Conservation (phyloP, 2,797 vertebrate genomes). For the Protonibea diacanthus region DNA sequence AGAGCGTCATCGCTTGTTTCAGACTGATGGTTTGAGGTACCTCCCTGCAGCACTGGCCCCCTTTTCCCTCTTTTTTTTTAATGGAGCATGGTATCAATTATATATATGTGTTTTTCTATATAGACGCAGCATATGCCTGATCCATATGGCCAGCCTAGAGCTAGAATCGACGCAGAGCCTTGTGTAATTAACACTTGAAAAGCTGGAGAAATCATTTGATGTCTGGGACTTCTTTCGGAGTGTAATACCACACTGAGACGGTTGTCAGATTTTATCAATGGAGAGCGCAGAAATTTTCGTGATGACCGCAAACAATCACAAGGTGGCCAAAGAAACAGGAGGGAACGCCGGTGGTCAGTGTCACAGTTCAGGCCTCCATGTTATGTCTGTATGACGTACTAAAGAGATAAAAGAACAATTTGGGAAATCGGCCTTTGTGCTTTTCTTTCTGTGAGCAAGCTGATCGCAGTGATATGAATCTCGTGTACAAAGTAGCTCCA, state of each 20-base stretch:
- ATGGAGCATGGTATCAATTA: conserved; percentile 83
- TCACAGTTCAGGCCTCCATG: neutral
- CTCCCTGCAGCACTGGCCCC: conserved; percentile 73
- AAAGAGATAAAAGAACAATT: neutral
- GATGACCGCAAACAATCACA: conserved; percentile 12
- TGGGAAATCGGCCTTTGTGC: neutral
- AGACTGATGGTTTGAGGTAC: conserved; percentile 76
- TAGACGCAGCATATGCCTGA: conserved; percentile 77
- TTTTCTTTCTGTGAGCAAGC: neutral
- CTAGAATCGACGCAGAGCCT: conserved; percentile 58
- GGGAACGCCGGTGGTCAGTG: neutral
- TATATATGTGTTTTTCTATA: conserved; percentile 75
- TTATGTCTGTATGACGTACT: neutral
- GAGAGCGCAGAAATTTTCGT: neutral
- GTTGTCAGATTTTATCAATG: conserved; percentile 21
- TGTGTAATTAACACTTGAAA: conserved; percentile 75
- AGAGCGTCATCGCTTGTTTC: conserved; percentile 61
- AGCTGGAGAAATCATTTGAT: conserved; percentile 55
- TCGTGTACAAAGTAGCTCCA: neutral
- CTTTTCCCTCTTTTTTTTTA: conserved; percentile 64
- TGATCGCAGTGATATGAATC: conserved; percentile 1
- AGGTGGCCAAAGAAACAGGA: conserved; percentile 4
- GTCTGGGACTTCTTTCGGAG: conserved; percentile 40
- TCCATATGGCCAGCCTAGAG: conserved; percentile 81
- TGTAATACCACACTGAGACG: conserved; percentile 16